A percentile compares a stretch with the other conserved stretches of the same genome.
Conservation (phyloP, 2,113 vertebrate species). For the Notothenia rossii region DNA sequence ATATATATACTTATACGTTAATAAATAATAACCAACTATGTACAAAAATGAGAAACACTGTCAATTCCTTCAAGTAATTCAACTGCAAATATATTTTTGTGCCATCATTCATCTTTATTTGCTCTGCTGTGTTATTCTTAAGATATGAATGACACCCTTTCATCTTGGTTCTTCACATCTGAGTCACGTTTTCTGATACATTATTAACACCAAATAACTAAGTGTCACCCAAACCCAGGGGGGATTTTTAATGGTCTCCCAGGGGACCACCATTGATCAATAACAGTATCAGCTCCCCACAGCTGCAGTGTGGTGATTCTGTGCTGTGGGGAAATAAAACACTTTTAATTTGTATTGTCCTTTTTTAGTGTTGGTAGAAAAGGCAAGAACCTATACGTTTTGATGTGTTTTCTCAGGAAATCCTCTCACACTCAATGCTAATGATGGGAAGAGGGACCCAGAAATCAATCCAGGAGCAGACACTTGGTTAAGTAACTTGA, state of each 20-base stretch:
- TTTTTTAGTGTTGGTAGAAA: conserved; percentile 8
- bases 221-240: not conserved
- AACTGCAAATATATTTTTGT: too few species aligned
- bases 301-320: conserved; percentile 2
- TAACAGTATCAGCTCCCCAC: conserved; percentile 19
- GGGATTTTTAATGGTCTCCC: not conserved
- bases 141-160: not conserved
- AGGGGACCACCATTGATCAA: conserved; percentile 1
- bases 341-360: conserved; percentile 3
- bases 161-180: not conserved
- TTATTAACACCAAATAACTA: conserved; percentile 13
- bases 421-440: conserved; percentile 34
- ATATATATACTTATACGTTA: too few species aligned
- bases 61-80: too few species aligned
- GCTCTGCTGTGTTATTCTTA: not conserved
- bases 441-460: conserved; percentile 47
- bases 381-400: conserved; percentile 24
- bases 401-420: conserved; percentile 34
- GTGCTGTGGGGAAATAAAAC: not conserved
- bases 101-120: not conserved
- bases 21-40: too few species aligned
- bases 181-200: conserved; percentile 12
- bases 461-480: conserved; percentile 54
- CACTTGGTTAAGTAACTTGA: conserved; percentile 57
- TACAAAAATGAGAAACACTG: too few species aligned